A percentile compares a stretch with the other conserved stretches of the same genome.
These are phyloP conservation scores for Nannoperca obscura DNA, from an alignment of 2,797 vertebrate genomes.

Conservation along the genomic window DNA sequence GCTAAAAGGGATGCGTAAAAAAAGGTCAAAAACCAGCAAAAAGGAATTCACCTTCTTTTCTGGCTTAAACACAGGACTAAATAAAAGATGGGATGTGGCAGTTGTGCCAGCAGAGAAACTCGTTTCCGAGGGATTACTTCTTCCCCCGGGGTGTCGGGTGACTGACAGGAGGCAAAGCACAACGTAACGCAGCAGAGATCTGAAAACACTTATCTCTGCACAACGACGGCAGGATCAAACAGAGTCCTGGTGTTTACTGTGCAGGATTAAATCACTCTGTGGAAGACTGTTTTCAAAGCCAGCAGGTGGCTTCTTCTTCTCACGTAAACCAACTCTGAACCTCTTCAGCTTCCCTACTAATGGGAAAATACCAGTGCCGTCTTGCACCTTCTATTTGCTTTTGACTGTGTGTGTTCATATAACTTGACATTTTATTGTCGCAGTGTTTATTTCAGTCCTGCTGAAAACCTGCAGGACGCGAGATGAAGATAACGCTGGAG, in stretches of 20 bases:
- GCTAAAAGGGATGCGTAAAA: neutral
- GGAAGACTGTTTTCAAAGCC: constrained; percentile 1
- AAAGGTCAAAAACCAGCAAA: neutral
- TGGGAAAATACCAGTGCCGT: neutral
- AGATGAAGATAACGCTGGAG: neutral
- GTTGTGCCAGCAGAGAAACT: neutral
- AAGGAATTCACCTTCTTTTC: neutral
- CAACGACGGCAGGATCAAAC: constrained; percentile 22
- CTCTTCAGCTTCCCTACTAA: neutral
- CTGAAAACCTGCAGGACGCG: neutral
- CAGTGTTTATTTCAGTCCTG: neutral
- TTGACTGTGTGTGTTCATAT: neutral
- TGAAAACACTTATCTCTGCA: constrained; percentile 42
- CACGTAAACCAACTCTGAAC: neutral
- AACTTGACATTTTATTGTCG: neutral
- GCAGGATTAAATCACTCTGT: constrained; percentile 30
- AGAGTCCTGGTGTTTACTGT: neutral
- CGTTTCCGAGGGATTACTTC: constrained; percentile 15
- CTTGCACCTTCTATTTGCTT: neutral
- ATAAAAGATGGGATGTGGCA: neutral
- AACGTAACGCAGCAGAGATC: constrained; percentile 8
- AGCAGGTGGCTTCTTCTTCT: constrained; percentile 17
- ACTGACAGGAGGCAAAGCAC: constrained; percentile 34
- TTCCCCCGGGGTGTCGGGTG: neutral
- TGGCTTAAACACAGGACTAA: neutral